These are phyloP conservation scores for Meloidogyne floridensis DNA, from an alignment of 1,140 invertebrate genomes.

Conservation along the genomic window DNA sequence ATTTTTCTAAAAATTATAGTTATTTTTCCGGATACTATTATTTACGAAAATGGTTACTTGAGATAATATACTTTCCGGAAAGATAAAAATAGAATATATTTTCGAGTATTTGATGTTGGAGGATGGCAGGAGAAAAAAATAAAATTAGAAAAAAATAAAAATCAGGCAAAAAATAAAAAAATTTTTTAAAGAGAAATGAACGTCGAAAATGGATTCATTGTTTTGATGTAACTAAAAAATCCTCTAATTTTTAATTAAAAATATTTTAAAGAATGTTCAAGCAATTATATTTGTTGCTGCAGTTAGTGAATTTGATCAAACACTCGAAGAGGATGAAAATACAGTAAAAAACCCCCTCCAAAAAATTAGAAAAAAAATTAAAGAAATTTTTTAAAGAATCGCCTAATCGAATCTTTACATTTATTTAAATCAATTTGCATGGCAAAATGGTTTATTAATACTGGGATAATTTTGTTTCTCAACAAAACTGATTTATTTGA, in stretches of 20 bases:
- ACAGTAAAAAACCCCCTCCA: slow-evolving; percentile 66
- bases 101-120: slow-evolving; percentile 71
- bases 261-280: slow-evolving; percentile 68
- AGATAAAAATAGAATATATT: slow-evolving; percentile 31
- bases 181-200: slow-evolving; percentile 66
- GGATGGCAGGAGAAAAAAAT: slow-evolving; percentile 64
- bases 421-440: slow-evolving; percentile 99
- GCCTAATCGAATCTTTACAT: slow-evolving; percentile 99
- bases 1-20: no score
- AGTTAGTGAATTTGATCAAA: slow-evolving; percentile 70
- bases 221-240: slow-evolving; percentile 67
- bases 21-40: no score
- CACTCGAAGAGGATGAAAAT: slow-evolving; percentile 72
- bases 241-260: no score
- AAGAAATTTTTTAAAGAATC: slow-evolving; percentile 76
- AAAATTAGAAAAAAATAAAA: no score
- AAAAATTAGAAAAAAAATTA: slow-evolving; percentile 44
- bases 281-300: slow-evolving; percentile 73
- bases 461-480: slow-evolving; percentile 97
- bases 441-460: slow-evolving; percentile 99
- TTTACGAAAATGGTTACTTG: no score
- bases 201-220: slow-evolving; percentile 72
- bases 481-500: slow-evolving; percentile 99
- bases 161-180: no score
- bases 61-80: no score